Percentiles rank a stretch among this genome's conserved stretches.
Conservation (phyloP, 2,888 invertebrate species). For the Sialis fuliginosa region DNA sequence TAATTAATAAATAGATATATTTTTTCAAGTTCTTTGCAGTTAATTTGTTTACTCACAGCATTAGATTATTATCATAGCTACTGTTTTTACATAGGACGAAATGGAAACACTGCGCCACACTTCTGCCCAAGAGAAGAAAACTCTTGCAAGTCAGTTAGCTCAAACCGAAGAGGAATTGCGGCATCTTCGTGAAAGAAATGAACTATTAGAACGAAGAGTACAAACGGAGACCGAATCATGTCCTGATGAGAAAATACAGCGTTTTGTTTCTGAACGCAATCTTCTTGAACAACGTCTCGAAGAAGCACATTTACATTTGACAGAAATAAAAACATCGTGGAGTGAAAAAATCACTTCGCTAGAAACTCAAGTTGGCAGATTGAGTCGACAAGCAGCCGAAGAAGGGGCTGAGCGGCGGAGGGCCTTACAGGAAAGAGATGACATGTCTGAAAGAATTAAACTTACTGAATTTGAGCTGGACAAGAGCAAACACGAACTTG, state of each 20-base stretch:
- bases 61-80: not conserved
- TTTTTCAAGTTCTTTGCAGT: not conserved
- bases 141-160: constrained; percentile 49
- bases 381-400: constrained; percentile 69
- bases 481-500: constrained; percentile 43
- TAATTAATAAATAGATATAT: constrained; percentile 3
- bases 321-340: constrained; percentile 83
- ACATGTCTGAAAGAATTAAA: constrained; percentile 42
- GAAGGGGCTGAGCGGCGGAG: constrained; percentile 65
- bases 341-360: constrained; percentile 75
- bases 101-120: constrained; percentile 57
- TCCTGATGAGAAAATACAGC: constrained; percentile 36
- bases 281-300: constrained; percentile 60
- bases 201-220: constrained; percentile 31
- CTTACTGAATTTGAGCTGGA: constrained; percentile 46
- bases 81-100: constrained; percentile 43
- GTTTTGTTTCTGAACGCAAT: constrained; percentile 39
- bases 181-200: constrained; percentile 46
- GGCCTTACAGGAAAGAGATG: constrained; percentile 49
- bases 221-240: constrained; percentile 22
- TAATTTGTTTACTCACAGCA: not conserved
- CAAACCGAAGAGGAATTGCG: constrained; percentile 57
- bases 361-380: constrained; percentile 74
- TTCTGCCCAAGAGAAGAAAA: constrained; percentile 51
- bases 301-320: constrained; percentile 70